These are phyloP conservation scores for Sinocyclocheilus rhinocerous DNA, from an alignment of 2,113 vertebrate genomes.

Conservation along the genomic window DNA sequence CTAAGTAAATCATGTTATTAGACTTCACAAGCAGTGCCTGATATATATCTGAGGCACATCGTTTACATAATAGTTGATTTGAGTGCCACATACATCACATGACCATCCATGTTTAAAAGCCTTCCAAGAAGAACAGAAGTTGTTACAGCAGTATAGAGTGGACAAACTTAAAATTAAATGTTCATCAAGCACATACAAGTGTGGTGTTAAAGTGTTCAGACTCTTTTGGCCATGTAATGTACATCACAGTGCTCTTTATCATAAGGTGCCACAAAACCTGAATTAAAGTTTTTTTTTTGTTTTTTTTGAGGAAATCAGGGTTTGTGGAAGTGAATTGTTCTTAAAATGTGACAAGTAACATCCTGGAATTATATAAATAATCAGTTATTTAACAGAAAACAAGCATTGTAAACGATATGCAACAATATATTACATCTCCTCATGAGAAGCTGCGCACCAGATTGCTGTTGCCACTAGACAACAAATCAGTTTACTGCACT, in stretches of 20 bases:
- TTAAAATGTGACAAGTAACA: conserved; percentile 29
- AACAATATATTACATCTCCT: conserved; percentile 53
- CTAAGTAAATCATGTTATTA: background rate
- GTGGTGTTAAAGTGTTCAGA: background rate
- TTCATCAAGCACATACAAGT: background rate
- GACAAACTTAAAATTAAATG: background rate
- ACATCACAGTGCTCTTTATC: conserved; percentile 49
- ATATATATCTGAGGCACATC: conserved; percentile 35
- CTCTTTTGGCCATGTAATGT: background rate
- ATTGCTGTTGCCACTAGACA: conserved; percentile 44
- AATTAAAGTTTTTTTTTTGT: conserved; percentile 10
- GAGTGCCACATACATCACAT: conserved; percentile 1
- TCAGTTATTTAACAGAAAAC: conserved; percentile 48
- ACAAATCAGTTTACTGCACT: conserved; percentile 2
- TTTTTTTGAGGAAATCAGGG: conserved; percentile 31
- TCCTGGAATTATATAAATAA: conserved; percentile 61
- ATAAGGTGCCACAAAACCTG: conserved; percentile 36
- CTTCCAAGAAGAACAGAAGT: background rate
- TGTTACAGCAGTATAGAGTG: background rate
- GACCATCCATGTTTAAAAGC: background rate
- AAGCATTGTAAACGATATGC: conserved; percentile 59
- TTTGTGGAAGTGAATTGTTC: conserved; percentile 34
- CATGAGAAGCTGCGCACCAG: conserved; percentile 39
- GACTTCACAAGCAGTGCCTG: conserved; percentile 32
- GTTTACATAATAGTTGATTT: conserved; percentile 25